Evolutionary conservation across 2,888 invertebrate species (phyloP), one percentile per base, ranked within the genome.

Genomic region (Pemphredon lugubris): DNA sequence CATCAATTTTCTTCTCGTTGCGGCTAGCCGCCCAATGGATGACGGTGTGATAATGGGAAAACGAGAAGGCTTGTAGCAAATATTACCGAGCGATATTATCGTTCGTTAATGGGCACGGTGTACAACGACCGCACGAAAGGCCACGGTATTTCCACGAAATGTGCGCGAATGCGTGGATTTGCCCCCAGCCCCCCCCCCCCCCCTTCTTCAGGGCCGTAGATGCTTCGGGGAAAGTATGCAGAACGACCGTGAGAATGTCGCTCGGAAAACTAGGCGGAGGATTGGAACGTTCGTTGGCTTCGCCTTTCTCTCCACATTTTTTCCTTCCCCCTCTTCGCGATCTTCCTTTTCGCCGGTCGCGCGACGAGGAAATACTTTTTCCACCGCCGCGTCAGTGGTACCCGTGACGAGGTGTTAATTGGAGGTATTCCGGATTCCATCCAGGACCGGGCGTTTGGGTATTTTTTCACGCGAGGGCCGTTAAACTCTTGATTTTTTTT

Each of bases 31-130:
- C n/a, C 30, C 20, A 16, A 37, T 20, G 6, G 48, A 64, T 55
- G 59, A 54, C 34, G 16, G 54, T 11, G 18, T 66, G 79, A 77
- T 78, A 77, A 75, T 65, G 44, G 50, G 65, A 55, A 65, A 74
- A 58, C 73, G 65, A 39, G 70, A 59, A 66, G 53, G 75, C 67
- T 50, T 45, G 61, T 34, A 65, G 61, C 75, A 72, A 66, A 65
- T 72, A 68, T 61, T 59, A 61, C 61, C 50, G 16, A 50, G 34
- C 60, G 75, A 78, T 78, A 45, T 58, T 63, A 78, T 78, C 78
- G 75, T 64, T 40, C 67, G 54, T 75, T 77, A 77, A 75, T 78
- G 60, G 37, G 47, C 42, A 47, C 59, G 26, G 40, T 59, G 64
- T 59, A 57, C 61, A 64, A 45, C 67, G 55, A 45, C 34, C 59